A percentile compares a stretch with the other conserved stretches of the same genome.
phyloP scores from a whole-genome alignment of 2,888 invertebrate genomes.

The Amphimallon solstitiale region DNA sequence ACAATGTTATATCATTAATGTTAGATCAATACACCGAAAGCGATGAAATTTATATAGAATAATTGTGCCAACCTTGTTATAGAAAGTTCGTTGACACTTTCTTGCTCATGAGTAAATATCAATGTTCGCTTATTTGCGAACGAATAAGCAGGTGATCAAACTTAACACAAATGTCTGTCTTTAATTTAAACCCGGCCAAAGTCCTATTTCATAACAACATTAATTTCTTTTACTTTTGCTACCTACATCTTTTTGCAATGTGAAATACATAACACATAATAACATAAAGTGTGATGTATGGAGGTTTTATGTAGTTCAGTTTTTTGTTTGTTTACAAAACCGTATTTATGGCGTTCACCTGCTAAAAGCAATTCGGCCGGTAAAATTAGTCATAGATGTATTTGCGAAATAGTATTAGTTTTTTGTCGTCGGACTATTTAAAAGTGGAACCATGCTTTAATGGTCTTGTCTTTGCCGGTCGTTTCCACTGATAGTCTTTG shows the following conservation, averaged over 20 bases:
- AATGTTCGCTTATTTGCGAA: no score
- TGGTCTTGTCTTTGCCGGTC: background rate
- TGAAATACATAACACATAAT: background rate
- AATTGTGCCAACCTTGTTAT: no score
- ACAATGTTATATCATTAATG: no score
- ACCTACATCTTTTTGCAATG: background rate
- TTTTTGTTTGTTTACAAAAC: conserved; percentile 4
- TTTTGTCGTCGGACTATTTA: background rate
- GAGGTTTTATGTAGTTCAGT: conserved; percentile 1
- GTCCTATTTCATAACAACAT: background rate
- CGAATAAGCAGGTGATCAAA: background rate
- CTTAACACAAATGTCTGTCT: background rate
- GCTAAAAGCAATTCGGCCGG: background rate
- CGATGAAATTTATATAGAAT: no score
- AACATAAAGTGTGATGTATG: background rate
- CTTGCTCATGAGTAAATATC: no score
- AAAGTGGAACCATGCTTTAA: conserved; percentile 2
- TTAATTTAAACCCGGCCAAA: background rate
- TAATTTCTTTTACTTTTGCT: conserved; percentile 8
- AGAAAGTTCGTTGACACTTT: no score
- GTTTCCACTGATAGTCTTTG: background rate
- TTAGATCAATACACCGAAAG: no score
- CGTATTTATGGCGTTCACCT: background rate
- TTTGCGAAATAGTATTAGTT: conserved; percentile 14
- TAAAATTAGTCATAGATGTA: conserved; percentile 4